These are phyloP conservation scores for Theropithecus gelada DNA, from an alignment of 2,113 vertebrate genomes.

Conservation along the genomic window DNA sequence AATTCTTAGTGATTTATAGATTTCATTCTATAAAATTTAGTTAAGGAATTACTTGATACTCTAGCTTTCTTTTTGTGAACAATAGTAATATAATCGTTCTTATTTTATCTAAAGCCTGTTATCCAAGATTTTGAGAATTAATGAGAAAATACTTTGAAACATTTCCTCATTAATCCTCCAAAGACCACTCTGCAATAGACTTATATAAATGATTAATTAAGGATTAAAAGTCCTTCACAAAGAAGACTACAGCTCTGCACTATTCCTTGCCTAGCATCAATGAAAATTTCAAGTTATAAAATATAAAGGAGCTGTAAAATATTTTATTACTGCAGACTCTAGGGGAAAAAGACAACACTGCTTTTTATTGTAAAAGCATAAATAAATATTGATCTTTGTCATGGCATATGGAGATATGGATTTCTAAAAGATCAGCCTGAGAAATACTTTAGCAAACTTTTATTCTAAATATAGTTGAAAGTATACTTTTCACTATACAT, in stretches of 20 bases:
- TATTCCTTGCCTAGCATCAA: not conserved
- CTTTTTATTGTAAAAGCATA: conserved; percentile 37
- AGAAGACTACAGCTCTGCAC: not conserved
- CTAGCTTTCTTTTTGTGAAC: conserved; percentile 22
- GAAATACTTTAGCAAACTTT: conserved; percentile 21
- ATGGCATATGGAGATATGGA: not conserved
- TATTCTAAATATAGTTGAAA: not conserved
- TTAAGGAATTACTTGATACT: conserved; percentile 25
- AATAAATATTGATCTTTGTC: conserved; percentile 56
- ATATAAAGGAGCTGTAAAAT: conserved; percentile 28
- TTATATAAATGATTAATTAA: conserved; percentile 67
- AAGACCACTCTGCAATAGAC: conserved; percentile 27
- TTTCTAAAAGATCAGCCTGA: not conserved
- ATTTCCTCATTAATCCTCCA: conserved; percentile 55
- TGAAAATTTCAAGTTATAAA: conserved; percentile 55
- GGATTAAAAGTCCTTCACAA: conserved; percentile 41
- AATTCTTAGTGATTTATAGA: not conserved
- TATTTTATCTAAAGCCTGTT: conserved; percentile 4
- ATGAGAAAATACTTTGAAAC: conserved; percentile 49
- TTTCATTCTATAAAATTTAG: not conserved
- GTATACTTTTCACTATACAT: not conserved
- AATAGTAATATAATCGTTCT: conserved; percentile 29
- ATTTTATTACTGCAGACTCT: not conserved
- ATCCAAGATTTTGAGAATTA: conserved; percentile 47
- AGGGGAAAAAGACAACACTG: not conserved